These are phyloP conservation scores for Resseliella maxima DNA, from an alignment of 2,888 invertebrate genomes.

Conservation along the genomic window DNA sequence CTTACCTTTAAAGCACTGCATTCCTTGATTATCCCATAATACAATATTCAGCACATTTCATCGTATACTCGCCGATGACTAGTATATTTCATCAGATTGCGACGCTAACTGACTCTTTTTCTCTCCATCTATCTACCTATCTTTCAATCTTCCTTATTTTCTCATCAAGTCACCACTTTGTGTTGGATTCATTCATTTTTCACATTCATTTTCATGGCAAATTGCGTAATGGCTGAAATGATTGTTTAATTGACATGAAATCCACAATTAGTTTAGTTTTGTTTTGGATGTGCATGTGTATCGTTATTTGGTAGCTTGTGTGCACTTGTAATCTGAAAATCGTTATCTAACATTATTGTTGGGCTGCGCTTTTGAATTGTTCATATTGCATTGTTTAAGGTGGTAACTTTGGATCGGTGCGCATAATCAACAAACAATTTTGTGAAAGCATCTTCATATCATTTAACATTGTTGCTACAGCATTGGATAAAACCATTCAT, in stretches of 20 bases:
- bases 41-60: not conserved
- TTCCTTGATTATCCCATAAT: not conserved
- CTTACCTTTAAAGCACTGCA: not conserved
- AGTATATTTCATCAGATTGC: not conserved
- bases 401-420: conserved; percentile 23
- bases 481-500: not conserved
- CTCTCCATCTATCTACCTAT: no score
- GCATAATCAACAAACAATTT: conserved; percentile 9
- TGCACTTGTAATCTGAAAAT: not conserved
- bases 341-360: not conserved
- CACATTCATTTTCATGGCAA: not conserved
- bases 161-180: not conserved
- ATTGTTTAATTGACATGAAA: conserved; percentile 53
- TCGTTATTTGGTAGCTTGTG: not conserved
- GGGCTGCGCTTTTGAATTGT: not conserved
- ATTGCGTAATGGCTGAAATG: conserved; percentile 37
- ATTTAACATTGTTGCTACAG: not conserved
- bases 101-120: not conserved
- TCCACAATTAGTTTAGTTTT: conserved; percentile 27
- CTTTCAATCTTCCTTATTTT: no score
- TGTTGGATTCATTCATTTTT: not conserved
- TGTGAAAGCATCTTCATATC: conserved; percentile 15
- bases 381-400: conserved; percentile 5
- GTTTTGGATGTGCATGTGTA: conserved; percentile 1
- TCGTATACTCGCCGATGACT: not conserved